Evolutionary conservation across 1,140 invertebrate species (phyloP), one percentile per base, ranked within the genome.

Genomic region (Laodelphax striatellus): DNA sequence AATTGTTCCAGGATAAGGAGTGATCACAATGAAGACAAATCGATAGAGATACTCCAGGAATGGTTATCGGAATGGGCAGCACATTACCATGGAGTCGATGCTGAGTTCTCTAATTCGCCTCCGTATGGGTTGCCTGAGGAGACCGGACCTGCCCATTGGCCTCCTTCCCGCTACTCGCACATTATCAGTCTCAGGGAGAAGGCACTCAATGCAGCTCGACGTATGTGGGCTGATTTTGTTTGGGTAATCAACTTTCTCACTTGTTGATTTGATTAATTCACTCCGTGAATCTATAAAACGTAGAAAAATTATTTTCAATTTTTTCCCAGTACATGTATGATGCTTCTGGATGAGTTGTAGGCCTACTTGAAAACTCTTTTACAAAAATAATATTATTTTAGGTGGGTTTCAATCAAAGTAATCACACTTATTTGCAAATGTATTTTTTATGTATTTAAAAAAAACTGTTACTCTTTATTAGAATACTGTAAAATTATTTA

Each of bases 1-100:
- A n/a, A n/a, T n/a, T 43, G 19, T 75, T 77, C 1, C 67, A 94
- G 92, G 88, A 86, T 97, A 65, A 75, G 84, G 38, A 91, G 86
- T 73, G 94, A 97, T 74, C 90, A 92, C 63, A 95, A 93, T 76
- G 73, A 81, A 57, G 94, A 97, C 72, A 79, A 84, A 46, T 87
- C 85, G 9, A 72, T 84, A 54, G 76, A 83, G 59, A 79, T 96
- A 62, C 68, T 96, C 28, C 75, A 84, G 55, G 73, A 79, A 55
- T 97, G 94, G 94, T 68, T 88, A 10, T 59, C 75, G 0, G 71
- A 76, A 31, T 77, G 83, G 34, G 73, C 75, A 55, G 65, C 77
- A 16, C 66, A 79, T 8, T 97, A 97, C 75, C 86, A 91, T 73
- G 79, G 76, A 5, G 72, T 94, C 2, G 77, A 88, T 70, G 75